Conservation (phyloP, 1,140 invertebrate genomes). For the Phthorimaea operculella region DNA sequence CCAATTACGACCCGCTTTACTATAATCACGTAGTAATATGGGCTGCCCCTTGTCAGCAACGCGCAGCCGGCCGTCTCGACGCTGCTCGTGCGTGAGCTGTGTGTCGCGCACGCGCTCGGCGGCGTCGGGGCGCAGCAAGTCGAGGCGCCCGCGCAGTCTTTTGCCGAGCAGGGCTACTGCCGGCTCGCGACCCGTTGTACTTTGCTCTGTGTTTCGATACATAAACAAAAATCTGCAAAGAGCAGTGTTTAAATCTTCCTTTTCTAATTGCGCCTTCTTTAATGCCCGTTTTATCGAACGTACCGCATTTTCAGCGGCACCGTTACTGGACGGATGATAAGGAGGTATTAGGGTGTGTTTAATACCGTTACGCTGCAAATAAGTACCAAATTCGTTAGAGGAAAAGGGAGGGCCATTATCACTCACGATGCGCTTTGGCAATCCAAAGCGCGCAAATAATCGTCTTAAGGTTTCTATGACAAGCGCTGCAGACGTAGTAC, state of each 20-base stretch:
- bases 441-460: constrained; percentile 29
- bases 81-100: neutral
- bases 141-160: constrained; percentile 1
- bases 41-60: neutral
- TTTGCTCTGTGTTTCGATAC: constrained; percentile 19
- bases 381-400: constrained; percentile 19
- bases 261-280: constrained; percentile 17
- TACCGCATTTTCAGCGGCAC: constrained; percentile 21
- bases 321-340: constrained; percentile 18
- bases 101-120: neutral
- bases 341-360: constrained; percentile 14
- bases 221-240: constrained; percentile 15
- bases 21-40: neutral
- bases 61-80: neutral
- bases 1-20: neutral
- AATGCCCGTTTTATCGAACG: constrained; percentile 13
- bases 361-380: constrained; percentile 16
- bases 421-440: constrained; percentile 35
- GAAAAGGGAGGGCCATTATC: constrained; percentile 47
- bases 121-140: constrained; percentile 3
- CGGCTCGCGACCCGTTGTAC: constrained; percentile 15
- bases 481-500: constrained; percentile 5
- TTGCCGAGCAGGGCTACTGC: neutral
- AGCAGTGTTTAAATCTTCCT: constrained; percentile 8
- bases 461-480: constrained; percentile 21